Conservation (phyloP, 2,888 invertebrate species). For the Icerya purchasi region DNA sequence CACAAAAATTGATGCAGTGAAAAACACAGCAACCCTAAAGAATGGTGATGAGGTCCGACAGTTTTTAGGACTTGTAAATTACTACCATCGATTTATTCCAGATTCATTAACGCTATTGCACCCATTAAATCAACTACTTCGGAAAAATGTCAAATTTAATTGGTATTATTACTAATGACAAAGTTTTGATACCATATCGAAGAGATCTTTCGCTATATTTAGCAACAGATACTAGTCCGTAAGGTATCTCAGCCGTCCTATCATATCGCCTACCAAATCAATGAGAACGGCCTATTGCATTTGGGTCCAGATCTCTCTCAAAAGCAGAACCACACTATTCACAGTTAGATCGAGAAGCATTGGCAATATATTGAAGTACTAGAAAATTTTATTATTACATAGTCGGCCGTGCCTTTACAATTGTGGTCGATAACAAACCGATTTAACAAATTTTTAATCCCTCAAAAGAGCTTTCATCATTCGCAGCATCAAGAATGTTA, state of each 20-base stretch:
- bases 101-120: constrained; percentile 1
- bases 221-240: constrained; percentile 15
- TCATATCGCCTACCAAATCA: constrained; percentile 12
- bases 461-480: background rate
- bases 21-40: background rate
- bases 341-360: constrained; percentile 16
- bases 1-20: no score
- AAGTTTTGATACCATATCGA: constrained; percentile 15
- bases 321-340: constrained; percentile 11
- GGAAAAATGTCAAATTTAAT: background rate
- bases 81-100: constrained; percentile 4
- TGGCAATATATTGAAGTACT: constrained; percentile 13
- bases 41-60: constrained; percentile 1
- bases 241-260: constrained; percentile 14
- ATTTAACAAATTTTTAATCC: constrained; percentile 3
- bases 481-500: constrained; percentile 8
- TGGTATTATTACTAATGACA: constrained; percentile 16
- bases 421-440: constrained; percentile 1
- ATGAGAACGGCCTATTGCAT: constrained; percentile 14
- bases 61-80: constrained; percentile 9
- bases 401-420: background rate
- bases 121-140: constrained; percentile 6
- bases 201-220: constrained; percentile 12
- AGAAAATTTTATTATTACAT: constrained; percentile 4
- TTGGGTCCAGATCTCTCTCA: constrained; percentile 14